Evolutionary conservation across 2,797 vertebrate species (phyloP).

Genomic region (Cyprinodon diabolis): DNA sequence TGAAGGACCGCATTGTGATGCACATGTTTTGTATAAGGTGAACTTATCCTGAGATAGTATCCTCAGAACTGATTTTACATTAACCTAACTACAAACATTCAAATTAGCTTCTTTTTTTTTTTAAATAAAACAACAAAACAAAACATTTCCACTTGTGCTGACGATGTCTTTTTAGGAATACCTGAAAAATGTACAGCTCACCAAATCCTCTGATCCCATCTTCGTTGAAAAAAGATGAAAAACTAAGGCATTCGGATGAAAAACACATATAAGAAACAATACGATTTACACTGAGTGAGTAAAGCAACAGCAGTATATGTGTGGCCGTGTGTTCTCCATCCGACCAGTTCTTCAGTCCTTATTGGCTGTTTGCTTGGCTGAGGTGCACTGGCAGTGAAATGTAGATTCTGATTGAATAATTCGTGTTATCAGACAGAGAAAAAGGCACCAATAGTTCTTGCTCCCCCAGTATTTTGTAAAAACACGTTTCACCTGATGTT

Average conservation of each 20-base stretch:
- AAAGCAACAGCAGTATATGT: constrained; percentile 37
- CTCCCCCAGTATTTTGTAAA: constrained; percentile 33
- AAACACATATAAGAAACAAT: constrained; percentile 39
- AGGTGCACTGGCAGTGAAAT: constrained; percentile 66
- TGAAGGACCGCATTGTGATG: constrained; percentile 18
- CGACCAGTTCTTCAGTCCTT: constrained; percentile 61
- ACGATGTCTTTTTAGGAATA: constrained; percentile 30
- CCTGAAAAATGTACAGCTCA: constrained; percentile 7
- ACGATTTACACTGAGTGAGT: constrained; percentile 38
- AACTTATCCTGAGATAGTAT: constrained; percentile 55
- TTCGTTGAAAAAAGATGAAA: constrained; percentile 61
- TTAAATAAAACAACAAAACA: not conserved
- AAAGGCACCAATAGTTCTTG: constrained; percentile 81
- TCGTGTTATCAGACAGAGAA: constrained; percentile 51
- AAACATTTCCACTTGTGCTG: constrained; percentile 6
- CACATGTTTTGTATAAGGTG: not conserved
- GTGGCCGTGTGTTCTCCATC: constrained; percentile 14
- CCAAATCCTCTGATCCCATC: constrained; percentile 17
- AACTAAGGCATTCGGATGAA: constrained; percentile 83
- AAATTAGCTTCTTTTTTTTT: constrained; percentile 20
- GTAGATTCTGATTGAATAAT: constrained; percentile 49
- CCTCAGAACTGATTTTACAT: constrained; percentile 48
- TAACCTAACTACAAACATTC: constrained; percentile 35
- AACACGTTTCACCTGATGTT: not conserved
- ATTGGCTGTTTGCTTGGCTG: constrained; percentile 68